Base-by-base conservation (phyloP, 2,797 vertebrate genomes). In the Thripadectes ignobilis region DNA sequence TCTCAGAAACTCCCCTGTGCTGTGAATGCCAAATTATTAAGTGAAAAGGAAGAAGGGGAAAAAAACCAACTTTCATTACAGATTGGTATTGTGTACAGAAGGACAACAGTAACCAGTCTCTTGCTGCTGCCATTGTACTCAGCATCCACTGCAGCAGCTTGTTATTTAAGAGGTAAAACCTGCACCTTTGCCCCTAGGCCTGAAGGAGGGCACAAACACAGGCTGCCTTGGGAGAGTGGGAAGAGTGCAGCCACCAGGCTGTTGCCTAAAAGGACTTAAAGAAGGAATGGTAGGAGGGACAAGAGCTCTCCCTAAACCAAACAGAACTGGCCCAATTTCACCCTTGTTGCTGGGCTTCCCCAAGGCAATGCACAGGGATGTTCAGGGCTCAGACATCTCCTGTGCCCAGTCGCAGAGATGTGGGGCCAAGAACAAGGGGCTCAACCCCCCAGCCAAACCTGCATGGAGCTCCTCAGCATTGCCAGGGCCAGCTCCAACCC, bases 11-110 rank as follows among this genome's bases (percentile, higher is more conserved):
- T 82, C 78, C 69, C 69, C 61, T 15, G 34, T 23, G 24, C 81
- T 74, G 52, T 4, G 3, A 95, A 23, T 69, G 73, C 57, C 58
- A 85, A 91, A 89, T 92, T 59, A 92, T 45, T 58, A 73, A 88
- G 72, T 68, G 52, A 85, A 95, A 94, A 85, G 43, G 46, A 85
- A 72, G 72, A 63, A 72, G 54, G 9, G 9, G 19, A 10, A 49
- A 65, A 11, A 43, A 32, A 17, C 0, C 18, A 36, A 55, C 27
- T 89, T 46, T 34, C 55, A 59, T 48, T 75, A 63, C 26, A 88
- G 46, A 61, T 34, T 69, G 27, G 39, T 59, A 24, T 19, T 38
- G 62, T 34, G 62, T 85, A 73, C 55, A 36, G 66, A 69, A 93
- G 69, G 30, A 57, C 49, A 68, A 4, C 30, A 65, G 51, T 46